Conservation (phyloP, 2,113 vertebrate species). For the Macaca nemestrina region DNA sequence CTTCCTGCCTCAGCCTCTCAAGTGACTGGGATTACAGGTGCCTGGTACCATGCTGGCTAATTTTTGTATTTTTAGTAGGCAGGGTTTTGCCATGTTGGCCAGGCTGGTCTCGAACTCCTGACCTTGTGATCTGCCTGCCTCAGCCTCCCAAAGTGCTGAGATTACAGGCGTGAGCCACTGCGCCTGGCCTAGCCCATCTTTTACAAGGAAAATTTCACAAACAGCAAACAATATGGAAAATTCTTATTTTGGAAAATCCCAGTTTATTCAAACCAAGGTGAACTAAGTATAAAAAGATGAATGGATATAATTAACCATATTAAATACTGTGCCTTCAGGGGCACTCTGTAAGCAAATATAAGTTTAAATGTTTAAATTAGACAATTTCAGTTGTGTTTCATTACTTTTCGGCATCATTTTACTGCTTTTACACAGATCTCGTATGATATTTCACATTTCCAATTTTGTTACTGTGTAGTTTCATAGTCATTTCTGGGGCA, state of each 20-base stretch:
- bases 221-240: neutral
- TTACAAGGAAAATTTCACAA: neutral
- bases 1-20: too few relatives aligned
- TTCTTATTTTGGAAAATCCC: neutral
- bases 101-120: too few relatives aligned
- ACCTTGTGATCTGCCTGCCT: too few relatives aligned
- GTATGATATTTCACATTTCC: constrained; percentile 23
- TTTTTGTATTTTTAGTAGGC: too few relatives aligned
- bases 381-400: neutral
- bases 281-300: neutral
- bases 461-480: constrained; percentile 37
- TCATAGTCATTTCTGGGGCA: neutral
- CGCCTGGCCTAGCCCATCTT: neutral
- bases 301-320: neutral
- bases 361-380: constrained; percentile 10
- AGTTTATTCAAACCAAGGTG: neutral
- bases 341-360: neutral
- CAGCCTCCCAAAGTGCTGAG: too few relatives aligned
- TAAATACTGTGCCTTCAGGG: neutral
- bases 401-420: constrained; percentile 1
- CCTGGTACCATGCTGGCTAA: fast-evolving
- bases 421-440: neutral
- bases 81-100: too few relatives aligned
- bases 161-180: too few relatives aligned
- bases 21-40: too few relatives aligned